These are phyloP conservation scores for Benitochromis conjunctus DNA, from an alignment of 2,113 vertebrate genomes.

Conservation along the genomic window DNA sequence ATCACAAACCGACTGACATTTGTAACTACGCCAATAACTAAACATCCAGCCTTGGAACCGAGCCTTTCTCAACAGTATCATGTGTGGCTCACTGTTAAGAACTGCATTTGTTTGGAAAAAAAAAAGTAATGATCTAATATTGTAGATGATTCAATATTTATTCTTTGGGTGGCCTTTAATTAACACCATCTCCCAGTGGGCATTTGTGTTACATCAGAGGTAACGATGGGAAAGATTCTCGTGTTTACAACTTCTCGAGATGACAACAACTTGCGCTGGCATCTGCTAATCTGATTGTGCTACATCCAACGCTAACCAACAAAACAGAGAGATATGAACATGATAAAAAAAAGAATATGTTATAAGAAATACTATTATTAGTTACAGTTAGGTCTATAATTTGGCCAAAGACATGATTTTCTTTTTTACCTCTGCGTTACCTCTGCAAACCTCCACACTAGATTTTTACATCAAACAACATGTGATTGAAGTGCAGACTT, in stretches of 20 bases:
- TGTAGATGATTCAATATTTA: not conserved
- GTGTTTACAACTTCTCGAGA: not conserved
- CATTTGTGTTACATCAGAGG: accelerated
- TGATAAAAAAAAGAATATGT: not conserved
- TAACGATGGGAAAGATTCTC: not conserved
- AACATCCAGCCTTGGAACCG: not conserved
- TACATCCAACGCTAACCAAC: not conserved
- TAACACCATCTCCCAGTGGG: not conserved
- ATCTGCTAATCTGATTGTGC: not conserved
- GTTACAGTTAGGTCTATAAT: not conserved
- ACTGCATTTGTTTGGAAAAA: not conserved
- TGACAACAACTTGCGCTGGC: not conserved
- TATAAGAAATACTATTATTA: not conserved
- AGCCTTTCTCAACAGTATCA: not conserved
- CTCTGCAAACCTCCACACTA: not conserved
- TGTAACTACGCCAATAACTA: not conserved
- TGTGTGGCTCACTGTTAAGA: not conserved
- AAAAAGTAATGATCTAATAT: not conserved
- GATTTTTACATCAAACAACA: not conserved
- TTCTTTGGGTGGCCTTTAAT: not conserved
- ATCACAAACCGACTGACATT: not conserved
- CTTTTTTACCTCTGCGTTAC: not conserved
- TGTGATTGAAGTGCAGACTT: not conserved
- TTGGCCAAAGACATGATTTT: not conserved
- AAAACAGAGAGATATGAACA: not conserved